Percentiles rank a stretch among this genome's conserved stretches.
These are phyloP conservation scores for Apantesis nais DNA, from an alignment of 2,888 invertebrate genomes.

Conservation along the genomic window DNA sequence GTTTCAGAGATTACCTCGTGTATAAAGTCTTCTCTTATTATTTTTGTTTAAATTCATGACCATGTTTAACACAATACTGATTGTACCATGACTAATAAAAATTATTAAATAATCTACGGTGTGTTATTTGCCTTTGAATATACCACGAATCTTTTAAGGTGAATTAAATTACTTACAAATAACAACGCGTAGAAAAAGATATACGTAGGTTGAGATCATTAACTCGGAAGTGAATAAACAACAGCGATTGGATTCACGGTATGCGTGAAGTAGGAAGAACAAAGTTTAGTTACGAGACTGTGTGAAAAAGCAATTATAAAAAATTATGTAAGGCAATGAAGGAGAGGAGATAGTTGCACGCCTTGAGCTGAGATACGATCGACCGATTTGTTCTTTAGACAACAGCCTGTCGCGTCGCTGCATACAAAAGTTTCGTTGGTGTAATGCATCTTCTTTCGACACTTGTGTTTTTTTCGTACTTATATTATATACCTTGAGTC, in stretches of 20 bases:
- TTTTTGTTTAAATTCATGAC: background rate
- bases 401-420: constrained; percentile 36
- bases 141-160: background rate
- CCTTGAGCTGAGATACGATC: constrained; percentile 63
- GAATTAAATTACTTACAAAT: background rate
- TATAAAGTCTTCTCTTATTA: background rate
- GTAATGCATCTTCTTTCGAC: constrained; percentile 4
- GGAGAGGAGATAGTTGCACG: constrained; percentile 71
- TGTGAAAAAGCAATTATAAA: constrained; percentile 77
- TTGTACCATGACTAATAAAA: background rate
- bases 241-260: constrained; percentile 47
- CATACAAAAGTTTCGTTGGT: constrained; percentile 55
- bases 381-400: constrained; percentile 42
- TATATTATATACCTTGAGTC: background rate
- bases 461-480: background rate
- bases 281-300: constrained; percentile 60
- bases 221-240: constrained; percentile 62
- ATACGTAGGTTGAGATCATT: constrained; percentile 11
- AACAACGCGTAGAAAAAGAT: background rate
- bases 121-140: background rate
- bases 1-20: background rate
- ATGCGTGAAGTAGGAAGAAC: constrained; percentile 73
- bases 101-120: background rate
- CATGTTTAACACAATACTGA: background rate
- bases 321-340: constrained; percentile 73